Base-by-base conservation (phyloP, 2,888 invertebrate species). In the Stenodera caucasica region DNA sequence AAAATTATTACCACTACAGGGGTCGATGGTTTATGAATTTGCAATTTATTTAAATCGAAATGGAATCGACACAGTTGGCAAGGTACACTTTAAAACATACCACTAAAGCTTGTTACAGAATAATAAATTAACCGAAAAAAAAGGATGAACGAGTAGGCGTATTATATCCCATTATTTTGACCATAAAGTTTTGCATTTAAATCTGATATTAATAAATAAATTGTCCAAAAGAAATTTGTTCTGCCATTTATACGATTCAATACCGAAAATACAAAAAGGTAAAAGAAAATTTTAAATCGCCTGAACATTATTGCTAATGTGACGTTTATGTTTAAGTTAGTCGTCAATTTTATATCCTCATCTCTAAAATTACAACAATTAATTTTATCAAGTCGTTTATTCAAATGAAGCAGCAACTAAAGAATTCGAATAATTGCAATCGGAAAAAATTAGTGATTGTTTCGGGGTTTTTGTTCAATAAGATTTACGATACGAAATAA, bases 51-150 rank as follows among this genome's bases (percentile, higher is more conserved):
- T 45, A 45, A 45, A 23, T 11, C 18, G 21, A 21, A 45, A 45
- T 21, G 21, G 21, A 45, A 45, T 45, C 45, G 23, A 45, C 21
- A 21, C 45, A 45, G 45, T 45, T 45, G 45, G 23, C 21, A 21
- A 21, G 23, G 23, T 45, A 45, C 5, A 18, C 21, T 21, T 21
- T 18, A 45, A 45, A 45, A 45, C 45, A 45, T 45, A 21, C 45
- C 45, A 45, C 23, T 23, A 45, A 12, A n/a, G 23, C 45, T 45
- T n/a, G 23, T 45, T 45, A n/a, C 21, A 45, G 45, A 23, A 45
- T 45, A 45, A 45, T 45, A 45, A 45, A 45, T 45, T 45, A 40
- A 11, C 40, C 40, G 11, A 40, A 40, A 40, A 40, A 35, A 6
- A 14, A 35, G 21, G 40, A 40, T 18, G 18, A 15, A 18, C 3